These are phyloP conservation scores for Lysandra bellargus DNA, from an alignment of 2,888 invertebrate species.

Conservation along the genomic window DNA sequence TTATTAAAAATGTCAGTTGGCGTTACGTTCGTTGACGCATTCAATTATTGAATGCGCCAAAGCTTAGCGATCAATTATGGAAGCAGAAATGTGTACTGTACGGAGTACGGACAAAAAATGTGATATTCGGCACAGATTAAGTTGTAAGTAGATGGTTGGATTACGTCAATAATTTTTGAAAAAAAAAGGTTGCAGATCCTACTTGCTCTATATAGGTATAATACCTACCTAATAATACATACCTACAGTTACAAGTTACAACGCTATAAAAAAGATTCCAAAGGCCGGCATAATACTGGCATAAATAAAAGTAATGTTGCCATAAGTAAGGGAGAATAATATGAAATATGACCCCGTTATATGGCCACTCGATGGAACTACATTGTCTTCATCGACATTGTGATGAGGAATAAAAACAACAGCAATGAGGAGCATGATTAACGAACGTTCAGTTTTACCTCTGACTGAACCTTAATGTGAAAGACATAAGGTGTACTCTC, in stretches of 20 bases:
- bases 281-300: not conserved
- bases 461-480: not conserved
- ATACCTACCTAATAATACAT: too few relatives aligned
- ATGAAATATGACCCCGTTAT: conserved; percentile 23
- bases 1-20: too few relatives aligned
- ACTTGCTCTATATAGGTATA: too few relatives aligned
- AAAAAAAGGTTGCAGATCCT: too few relatives aligned
- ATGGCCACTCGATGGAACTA: conserved; percentile 17
- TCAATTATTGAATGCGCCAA: too few relatives aligned
- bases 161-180: too few relatives aligned
- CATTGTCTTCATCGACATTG: conserved; percentile 28
- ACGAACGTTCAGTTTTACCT: conserved; percentile 4
- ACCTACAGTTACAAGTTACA: not conserved
- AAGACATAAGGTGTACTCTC: not conserved
- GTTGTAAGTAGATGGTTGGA: too few relatives aligned
- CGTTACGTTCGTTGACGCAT: too few relatives aligned
- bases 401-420: conserved; percentile 24
- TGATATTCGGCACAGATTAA: too few relatives aligned
- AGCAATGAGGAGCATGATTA: conserved; percentile 10
- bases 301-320: conserved; percentile 16
- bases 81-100: too few relatives aligned
- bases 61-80: too few relatives aligned
- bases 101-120: too few relatives aligned
- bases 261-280: not conserved
- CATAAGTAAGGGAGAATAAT: conserved; percentile 9